phyloP scores from a whole-genome alignment of 1,140 invertebrate species.

The Apis laboriosa region DNA sequence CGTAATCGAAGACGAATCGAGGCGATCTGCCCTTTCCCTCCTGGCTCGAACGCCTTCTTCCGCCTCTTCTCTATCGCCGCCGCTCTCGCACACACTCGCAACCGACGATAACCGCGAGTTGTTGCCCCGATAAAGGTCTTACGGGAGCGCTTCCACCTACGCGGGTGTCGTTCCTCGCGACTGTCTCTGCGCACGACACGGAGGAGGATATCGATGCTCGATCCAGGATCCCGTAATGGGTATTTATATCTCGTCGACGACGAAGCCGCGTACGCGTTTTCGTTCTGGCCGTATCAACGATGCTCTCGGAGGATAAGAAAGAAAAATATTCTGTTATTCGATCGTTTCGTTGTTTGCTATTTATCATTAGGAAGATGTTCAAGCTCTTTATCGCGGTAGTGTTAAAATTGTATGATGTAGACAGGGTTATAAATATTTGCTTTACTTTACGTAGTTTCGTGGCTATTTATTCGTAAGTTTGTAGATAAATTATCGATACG shows the following conservation, averaged over 20 bases:
- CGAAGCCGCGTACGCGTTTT: neutral
- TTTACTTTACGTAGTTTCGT: no score
- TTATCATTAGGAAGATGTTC: no score
- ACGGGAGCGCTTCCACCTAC: constrained; percentile 40
- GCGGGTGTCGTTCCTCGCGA: neutral
- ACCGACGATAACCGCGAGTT: constrained; percentile 55
- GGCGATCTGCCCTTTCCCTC: constrained; percentile 37
- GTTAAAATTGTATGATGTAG: no score
- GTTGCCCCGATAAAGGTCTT: constrained; percentile 41
- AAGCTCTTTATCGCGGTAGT: no score
- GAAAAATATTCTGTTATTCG: no score
- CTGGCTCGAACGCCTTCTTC: constrained; percentile 5
- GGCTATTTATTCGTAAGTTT: no score
- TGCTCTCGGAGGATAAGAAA: no score
- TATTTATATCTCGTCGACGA: neutral
- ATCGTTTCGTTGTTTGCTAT: no score
- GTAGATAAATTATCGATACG: no score
- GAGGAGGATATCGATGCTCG: neutral
- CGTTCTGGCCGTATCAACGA: no score
- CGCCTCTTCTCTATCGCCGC: constrained; percentile 1
- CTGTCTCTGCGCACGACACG: neutral
- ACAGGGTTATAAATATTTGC: no score
- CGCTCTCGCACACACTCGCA: constrained; percentile 2
- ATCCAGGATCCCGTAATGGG: neutral
- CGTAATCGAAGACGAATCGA: constrained; percentile 54